Evolutionary conservation across 2,113 vertebrate genomes (phyloP), one percentile per base, ranked within the genome.

Genomic region (Hypocryptadius cinnamomeus): DNA sequence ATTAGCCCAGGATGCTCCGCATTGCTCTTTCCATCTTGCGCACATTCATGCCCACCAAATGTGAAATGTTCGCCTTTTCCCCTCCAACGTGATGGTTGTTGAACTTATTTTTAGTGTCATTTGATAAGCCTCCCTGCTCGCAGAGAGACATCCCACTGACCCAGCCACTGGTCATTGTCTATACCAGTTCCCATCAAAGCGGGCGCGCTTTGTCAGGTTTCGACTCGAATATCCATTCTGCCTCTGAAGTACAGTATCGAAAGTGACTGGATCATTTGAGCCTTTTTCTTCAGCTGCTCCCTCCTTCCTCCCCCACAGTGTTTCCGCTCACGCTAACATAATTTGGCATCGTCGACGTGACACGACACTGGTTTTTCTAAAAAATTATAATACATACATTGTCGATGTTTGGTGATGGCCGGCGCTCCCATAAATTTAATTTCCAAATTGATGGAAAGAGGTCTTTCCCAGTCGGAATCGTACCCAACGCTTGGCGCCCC

Each of bases 81-180:
- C 97, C 98, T 98, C 97, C 98, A 97, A 98, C 66, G 96, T 99
- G 99, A 99, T 97, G 99, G 98, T 99, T 98, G 98, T 92, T 99
- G 99, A 98, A 99, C 99, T 99, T 99, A 99, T 99, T 99, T 99
- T 99, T 99, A 98, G 99, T 99, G 99, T 99, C 99, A 99, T 98
- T 98, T 99, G 99, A 99, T 98, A 99, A 99, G 99, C 98, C 97
- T 98, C 97, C 97, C 98, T 96, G 98, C 98, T 97, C 97, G 82
- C 98, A 97, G 98, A 97, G 97, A 99, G 99, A 99, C 99, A 98
- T 98, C 98, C 98, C 98, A 98, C 99, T 99, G 99, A 99, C 99
- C 99, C 99, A 98, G 99, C 99, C 99, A 99, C 99, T 99, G 99
- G 99, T 99, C 99, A 99, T 99, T 99, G 99, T 99, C 99, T 98